A percentile compares a stretch with the other conserved stretches of the same genome.
Conservation (phyloP, 2,888 invertebrate species). For the Sarcophaga caerulescens region DNA sequence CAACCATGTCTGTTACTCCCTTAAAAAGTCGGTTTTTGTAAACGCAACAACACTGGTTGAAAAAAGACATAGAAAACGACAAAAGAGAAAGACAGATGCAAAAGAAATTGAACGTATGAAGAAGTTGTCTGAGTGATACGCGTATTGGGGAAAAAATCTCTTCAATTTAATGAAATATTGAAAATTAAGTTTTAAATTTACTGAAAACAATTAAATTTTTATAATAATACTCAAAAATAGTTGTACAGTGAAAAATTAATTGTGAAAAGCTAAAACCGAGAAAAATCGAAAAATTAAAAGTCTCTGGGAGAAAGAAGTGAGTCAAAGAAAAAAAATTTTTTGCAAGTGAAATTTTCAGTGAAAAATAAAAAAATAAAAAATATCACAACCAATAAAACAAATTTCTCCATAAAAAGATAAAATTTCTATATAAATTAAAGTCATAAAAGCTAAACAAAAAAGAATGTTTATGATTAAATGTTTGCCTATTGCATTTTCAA, state of each 20-base stretch:
- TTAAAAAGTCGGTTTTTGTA: background rate
- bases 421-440: background rate
- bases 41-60: conserved; percentile 10
- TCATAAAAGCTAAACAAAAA: conserved; percentile 4
- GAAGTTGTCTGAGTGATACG: conserved; percentile 65
- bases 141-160: conserved; percentile 48
- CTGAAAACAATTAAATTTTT: conserved; percentile 12
- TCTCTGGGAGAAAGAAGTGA: conserved; percentile 52
- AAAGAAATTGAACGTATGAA: conserved; percentile 67
- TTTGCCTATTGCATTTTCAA: conserved; percentile 47
- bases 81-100: conserved; percentile 69
- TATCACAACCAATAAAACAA: background rate
- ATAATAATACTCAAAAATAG: conserved; percentile 2
- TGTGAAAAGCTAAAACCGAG: background rate
- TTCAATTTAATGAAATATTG: conserved; percentile 59
- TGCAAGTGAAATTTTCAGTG: conserved; percentile 51
- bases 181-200: conserved; percentile 43
- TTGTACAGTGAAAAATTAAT: conserved; percentile 39
- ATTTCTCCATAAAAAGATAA: background rate
- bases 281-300: conserved; percentile 13
- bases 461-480: conserved; percentile 11
- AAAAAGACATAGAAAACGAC: conserved; percentile 56
- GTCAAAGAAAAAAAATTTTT: conserved; percentile 46
- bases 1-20: conserved; percentile 34
- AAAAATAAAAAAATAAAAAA: conserved; percentile 30